Evolutionary conservation across 2,888 invertebrate species (phyloP), one percentile per base, ranked within the genome.

Genomic region (Himalopsyche anomala): DNA sequence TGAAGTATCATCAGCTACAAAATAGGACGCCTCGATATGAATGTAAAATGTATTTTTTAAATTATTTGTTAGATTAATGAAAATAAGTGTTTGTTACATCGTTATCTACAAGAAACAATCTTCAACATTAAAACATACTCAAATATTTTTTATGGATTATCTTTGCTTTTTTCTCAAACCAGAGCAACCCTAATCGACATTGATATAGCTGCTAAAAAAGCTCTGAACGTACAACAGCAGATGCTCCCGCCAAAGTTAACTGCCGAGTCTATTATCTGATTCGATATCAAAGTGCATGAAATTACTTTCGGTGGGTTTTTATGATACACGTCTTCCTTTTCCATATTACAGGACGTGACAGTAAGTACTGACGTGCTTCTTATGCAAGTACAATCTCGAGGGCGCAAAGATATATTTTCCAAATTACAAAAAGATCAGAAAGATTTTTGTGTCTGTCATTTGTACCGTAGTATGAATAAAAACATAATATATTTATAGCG

Each of bases 271-370:
- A 62, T 62, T 62, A 62, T 45, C 42, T 81, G 81, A 81, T 81
- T 28, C 42, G 81, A 81, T 45, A 81, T 45, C 45, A 81, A 81
- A 81, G 45, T 81, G 81, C 81, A 81, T 81, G 81, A 51, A 81
- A 81, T 81, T 81, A 81, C 81, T 28, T 28, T 62, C 62, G 62
- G 28, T 15, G 62, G 2, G 8, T 62, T 62, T 62, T 62, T 62
- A 62, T 62, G 62, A 62, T 62, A 62, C 62, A 62, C 62, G 62
- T 62, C 62, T 62, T 62, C 62, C 62, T 62, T 19, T 62, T 62
- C 62, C 62, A 62, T 62, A 62, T 62, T 62, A 62, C 62, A 62
- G 62, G 62, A 62, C 62, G 62, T 62, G 62, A 62, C 62, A 62
- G 62, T 62, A 62, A 62, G 62, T 62, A 62, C 62, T 62, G 62